Evolutionary conservation across 2,113 vertebrate genomes (phyloP).

Genomic region (Dolichallabes microphthalmus): DNA sequence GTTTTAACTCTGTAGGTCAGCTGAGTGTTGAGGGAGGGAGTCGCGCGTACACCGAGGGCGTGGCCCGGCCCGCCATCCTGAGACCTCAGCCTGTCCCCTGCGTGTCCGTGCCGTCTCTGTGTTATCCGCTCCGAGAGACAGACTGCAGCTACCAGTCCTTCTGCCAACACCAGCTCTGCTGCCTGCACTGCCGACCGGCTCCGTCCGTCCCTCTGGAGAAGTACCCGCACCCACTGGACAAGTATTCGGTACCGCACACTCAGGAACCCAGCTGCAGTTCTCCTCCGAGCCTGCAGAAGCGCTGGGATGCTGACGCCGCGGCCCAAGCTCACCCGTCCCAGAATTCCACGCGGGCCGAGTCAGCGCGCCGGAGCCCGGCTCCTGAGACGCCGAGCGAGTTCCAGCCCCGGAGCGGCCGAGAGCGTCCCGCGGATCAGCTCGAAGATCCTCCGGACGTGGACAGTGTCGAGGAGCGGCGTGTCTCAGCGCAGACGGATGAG

Average conservation of each 20-base stretch:
- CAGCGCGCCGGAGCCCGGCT: neutral
- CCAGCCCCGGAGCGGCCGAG: neutral
- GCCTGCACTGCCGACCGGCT: constrained; percentile 74
- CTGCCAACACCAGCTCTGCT: constrained; percentile 77
- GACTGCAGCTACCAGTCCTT: constrained; percentile 76
- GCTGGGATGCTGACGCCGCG: constrained; percentile 60
- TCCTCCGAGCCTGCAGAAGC: constrained; percentile 58
- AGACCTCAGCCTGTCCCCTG: constrained; percentile 76
- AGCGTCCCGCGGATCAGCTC: neutral
- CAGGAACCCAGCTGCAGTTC: constrained; percentile 57
- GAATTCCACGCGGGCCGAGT: neutral
- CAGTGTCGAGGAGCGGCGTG: neutral
- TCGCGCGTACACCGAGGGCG: constrained; percentile 71
- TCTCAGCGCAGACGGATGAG: neutral
- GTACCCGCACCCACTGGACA: constrained; percentile 66
- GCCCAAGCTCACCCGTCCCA: constrained; percentile 38
- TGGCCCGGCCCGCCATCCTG: constrained; percentile 73
- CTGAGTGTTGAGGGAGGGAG: constrained; percentile 83
- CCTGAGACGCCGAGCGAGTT: neutral
- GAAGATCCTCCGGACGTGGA: neutral
- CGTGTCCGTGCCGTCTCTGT: constrained; percentile 72
- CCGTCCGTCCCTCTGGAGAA: constrained; percentile 67
- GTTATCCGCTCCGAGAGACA: constrained; percentile 72
- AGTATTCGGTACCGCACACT: constrained; percentile 63
- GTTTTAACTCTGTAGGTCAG: constrained; percentile 73